phyloP scores from a whole-genome alignment of 2,797 vertebrate genomes.

The Acestrorhynchus altus region DNA sequence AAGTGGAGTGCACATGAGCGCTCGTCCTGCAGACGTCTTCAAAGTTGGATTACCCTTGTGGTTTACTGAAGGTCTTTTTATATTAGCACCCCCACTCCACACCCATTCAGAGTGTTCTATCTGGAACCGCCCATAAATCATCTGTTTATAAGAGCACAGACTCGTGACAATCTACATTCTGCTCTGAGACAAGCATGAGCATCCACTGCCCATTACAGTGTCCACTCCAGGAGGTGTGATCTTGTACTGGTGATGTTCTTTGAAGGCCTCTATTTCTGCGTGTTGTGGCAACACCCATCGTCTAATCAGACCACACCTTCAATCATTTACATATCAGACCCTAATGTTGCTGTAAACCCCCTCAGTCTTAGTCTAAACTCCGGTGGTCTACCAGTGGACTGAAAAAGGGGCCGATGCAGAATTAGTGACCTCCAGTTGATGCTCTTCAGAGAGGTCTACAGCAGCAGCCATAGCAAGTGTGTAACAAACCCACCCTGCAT shows the following conservation, averaged over 20 bases:
- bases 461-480: background rate
- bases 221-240: background rate
- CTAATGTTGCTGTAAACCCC: no score
- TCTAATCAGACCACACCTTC: no score
- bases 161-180: background rate
- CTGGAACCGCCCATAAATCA: background rate
- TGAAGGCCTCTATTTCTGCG: no score
- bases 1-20: no score
- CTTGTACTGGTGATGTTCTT: background rate
- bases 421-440: background rate
- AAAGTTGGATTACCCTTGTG: background rate
- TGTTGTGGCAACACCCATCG: no score
- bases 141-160: background rate
- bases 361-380: background rate
- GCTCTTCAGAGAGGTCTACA: constrained; percentile 17
- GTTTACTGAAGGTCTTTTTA: background rate
- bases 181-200: background rate
- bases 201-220: background rate
- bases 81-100: background rate
- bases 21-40: no score
- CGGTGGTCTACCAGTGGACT: background rate
- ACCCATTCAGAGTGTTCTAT: background rate
- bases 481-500: constrained; percentile 29
- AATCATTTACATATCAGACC: no score
- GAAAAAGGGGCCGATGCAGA: background rate